These are phyloP conservation scores for Eupithecia tripunctaria DNA, from an alignment of 2,888 invertebrate species.

Conservation along the genomic window DNA sequence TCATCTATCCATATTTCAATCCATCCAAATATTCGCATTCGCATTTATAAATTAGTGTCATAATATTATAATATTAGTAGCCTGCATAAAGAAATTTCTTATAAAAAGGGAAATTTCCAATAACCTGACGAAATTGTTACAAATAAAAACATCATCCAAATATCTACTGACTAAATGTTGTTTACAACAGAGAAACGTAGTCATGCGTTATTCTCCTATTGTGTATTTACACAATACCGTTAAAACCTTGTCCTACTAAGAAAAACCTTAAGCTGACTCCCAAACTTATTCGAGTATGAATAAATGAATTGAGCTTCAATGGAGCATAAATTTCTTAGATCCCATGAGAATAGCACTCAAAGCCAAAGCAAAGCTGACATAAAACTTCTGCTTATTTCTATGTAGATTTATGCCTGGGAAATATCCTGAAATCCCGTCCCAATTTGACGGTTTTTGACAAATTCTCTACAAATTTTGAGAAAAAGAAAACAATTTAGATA, in stretches of 20 bases:
- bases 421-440: background rate
- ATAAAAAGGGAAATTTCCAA: background rate
- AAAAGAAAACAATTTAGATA: no score
- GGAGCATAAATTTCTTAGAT: background rate
- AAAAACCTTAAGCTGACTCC: background rate
- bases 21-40: no score
- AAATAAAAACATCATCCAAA: background rate
- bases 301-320: slow-evolving; percentile 14
- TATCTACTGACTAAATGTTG: background rate
- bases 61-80: no score
- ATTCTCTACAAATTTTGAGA: no score
- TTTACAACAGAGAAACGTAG: background rate
- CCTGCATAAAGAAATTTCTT: no score
- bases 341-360: background rate
- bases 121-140: background rate
- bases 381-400: background rate
- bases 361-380: background rate
- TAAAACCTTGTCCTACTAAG: background rate
- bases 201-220: slow-evolving; percentile 3
- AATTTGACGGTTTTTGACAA: background rate
- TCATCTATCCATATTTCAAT: no score
- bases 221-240: background rate
- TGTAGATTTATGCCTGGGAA: slow-evolving; percentile 2
- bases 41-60: no score
- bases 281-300: slow-evolving; percentile 10